Evolutionary conservation across 2,888 invertebrate genomes (phyloP), one percentile per base, ranked within the genome.

Genomic region (Buathra laborator): DNA sequence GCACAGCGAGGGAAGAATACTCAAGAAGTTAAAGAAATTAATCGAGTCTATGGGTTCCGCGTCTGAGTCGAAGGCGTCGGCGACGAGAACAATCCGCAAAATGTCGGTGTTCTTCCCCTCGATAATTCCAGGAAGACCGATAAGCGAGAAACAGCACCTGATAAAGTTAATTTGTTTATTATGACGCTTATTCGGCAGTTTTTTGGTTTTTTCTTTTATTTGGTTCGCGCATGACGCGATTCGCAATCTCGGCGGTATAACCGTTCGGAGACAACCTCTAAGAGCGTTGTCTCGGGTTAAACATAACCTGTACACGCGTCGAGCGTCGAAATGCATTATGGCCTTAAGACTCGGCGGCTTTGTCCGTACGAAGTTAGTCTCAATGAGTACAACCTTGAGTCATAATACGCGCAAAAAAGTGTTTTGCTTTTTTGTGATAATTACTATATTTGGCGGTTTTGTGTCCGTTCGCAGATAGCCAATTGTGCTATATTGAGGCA

Each of bases 211-310:
- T 5, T 48, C 2, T 48, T 48, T 48, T 48, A 2, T 48, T 14
- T 24, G 56, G 62, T n/a, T n/a, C n/a, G n/a, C n/a, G n/a, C n/a
- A n/a, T n/a, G n/a, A n/a, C n/a, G n/a, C n/a, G n/a, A n/a, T n/a
- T n/a, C n/a, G n/a, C n/a, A n/a, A n/a, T n/a, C n/a, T n/a, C n/a
- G n/a, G n/a, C n/a, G n/a, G n/a, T n/a, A n/a, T n/a, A n/a, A n/a
- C 62, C 62, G 62, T 62, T 62, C 62, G 62, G 32, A 62, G 62
- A 32, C 62, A 74, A n/a, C 74, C 62, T 62, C 74, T 24, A n/a
- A 74, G 62, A 74, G 74, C 62, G 74, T 46, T 74, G 59, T 24
- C 74, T 74, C 62, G 62, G 62, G 74, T 74, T 62, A 62, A 62
- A 74, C 48, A 62, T 62, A 74, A 74, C 72, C 56, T 56, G 3